These are phyloP conservation scores for Phymastichus coffea DNA, from an alignment of 1,140 invertebrate species.

Conservation along the genomic window DNA sequence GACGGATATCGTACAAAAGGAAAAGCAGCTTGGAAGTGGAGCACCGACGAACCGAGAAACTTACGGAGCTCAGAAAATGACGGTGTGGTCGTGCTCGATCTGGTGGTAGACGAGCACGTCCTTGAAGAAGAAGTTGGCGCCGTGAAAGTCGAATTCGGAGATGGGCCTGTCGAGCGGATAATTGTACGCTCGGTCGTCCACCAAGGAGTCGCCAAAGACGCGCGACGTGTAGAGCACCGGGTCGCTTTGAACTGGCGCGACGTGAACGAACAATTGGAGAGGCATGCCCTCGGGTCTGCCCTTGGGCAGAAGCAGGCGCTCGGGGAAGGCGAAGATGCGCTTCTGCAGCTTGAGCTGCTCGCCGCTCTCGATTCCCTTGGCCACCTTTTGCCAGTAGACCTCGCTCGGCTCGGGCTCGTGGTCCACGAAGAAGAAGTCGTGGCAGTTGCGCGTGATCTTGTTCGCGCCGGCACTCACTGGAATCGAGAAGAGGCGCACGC, in stretches of 20 bases:
- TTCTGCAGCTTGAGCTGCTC: slow-evolving; percentile 35
- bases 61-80: slow-evolving; percentile 36
- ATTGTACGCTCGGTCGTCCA: slow-evolving; percentile 58
- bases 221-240: slow-evolving; percentile 40
- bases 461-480: slow-evolving; percentile 50
- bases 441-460: slow-evolving; percentile 48
- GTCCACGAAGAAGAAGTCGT: slow-evolving; percentile 45
- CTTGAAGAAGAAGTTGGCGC: slow-evolving; percentile 67
- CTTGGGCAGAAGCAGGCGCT: slow-evolving; percentile 66
- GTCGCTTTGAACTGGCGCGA: slow-evolving; percentile 56
- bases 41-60: too few species aligned
- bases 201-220: slow-evolving; percentile 34
- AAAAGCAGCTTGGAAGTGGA: too few species aligned
- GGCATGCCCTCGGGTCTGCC: slow-evolving; percentile 65
- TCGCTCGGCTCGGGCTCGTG: slow-evolving; percentile 42
- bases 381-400: slow-evolving; percentile 40
- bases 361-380: slow-evolving; percentile 38
- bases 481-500: too few species aligned
- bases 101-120: slow-evolving; percentile 66
- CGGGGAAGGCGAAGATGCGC: slow-evolving; percentile 59
- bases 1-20: too few species aligned
- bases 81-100: slow-evolving; percentile 49
- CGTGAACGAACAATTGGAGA: slow-evolving; percentile 66
- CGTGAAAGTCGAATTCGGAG: slow-evolving; percentile 58
- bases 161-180: slow-evolving; percentile 70